Percentiles rank a stretch among this genome's conserved stretches.
Evolutionary conservation across 2,797 vertebrate species (phyloP).

Genomic region (Tokudaia tokunoshimensis): DNA sequence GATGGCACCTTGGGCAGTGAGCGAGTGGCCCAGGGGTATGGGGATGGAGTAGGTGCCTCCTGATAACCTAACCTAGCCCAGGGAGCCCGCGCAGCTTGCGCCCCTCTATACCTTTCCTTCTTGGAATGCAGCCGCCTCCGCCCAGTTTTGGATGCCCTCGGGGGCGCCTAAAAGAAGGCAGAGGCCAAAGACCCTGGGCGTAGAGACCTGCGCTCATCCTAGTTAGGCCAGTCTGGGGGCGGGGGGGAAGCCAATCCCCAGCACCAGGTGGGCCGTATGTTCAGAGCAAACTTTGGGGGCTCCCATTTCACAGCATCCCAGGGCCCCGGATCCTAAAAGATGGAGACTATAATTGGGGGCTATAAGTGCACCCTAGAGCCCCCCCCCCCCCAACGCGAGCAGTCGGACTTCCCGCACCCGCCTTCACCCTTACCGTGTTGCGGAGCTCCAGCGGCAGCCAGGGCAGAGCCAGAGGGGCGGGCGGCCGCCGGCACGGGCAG

Average conservation of each 20-base stretch:
- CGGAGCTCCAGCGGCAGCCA: conserved; percentile 92
- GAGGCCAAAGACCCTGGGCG: not conserved
- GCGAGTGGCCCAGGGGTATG: not conserved
- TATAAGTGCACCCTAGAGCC: not conserved
- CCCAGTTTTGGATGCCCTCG: not conserved
- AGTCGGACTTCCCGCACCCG: conserved; percentile 15
- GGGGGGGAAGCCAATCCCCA: not conserved
- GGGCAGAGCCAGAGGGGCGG: conserved; percentile 92
- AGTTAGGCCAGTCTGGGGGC: not conserved
- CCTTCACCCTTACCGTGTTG: conserved; percentile 88
- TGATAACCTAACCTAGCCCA: not conserved
- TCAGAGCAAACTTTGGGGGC: conserved; percentile 77
- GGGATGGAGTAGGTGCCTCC: not conserved
- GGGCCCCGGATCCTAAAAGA: not conserved
- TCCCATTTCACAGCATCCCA: not conserved
- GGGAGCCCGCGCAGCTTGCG: not conserved
- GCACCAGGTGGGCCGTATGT: conserved; percentile 72
- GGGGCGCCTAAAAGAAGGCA: not conserved
- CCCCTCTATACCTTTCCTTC: conserved; percentile 14
- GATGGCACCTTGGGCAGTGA: conserved; percentile 17
- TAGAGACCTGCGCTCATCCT: not conserved
- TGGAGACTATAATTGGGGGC: not conserved
- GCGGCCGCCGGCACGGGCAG: conserved; percentile 91
- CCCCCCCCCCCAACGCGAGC: conserved; percentile 5
- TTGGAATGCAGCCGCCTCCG: not conserved